These are phyloP conservation scores for Elephantulus edwardii DNA, from an alignment of 2,113 vertebrate species.

Conservation along the genomic window DNA sequence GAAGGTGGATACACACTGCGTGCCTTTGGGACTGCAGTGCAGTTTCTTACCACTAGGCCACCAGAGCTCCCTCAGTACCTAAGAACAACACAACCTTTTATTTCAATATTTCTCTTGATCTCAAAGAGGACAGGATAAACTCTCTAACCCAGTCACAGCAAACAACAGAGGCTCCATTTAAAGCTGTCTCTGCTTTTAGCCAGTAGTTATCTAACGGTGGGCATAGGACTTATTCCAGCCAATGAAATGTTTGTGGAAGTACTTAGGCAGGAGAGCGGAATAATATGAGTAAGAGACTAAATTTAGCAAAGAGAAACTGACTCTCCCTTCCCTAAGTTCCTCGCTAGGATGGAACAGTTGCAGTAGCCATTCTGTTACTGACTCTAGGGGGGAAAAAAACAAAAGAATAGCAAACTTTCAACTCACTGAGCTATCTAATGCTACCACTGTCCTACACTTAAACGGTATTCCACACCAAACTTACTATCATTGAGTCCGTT, in stretches of 20 bases:
- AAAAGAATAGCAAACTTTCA: background rate
- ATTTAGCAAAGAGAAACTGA: background rate
- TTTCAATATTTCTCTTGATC: background rate
- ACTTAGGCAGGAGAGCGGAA: background rate
- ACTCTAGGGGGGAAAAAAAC: background rate
- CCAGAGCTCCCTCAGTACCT: too few species aligned
- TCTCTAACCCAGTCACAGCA: background rate
- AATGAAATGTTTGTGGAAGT: background rate
- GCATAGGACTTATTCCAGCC: background rate
- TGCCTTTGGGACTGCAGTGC: too few species aligned
- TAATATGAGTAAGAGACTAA: background rate
- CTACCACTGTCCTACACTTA: background rate
- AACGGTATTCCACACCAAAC: background rate
- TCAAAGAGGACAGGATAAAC: background rate
- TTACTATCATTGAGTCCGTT: too few species aligned
- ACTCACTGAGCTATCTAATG: background rate
- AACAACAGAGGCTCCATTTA: background rate
- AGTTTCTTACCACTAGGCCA: too few species aligned
- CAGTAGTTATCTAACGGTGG: background rate
- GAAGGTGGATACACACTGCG: too few species aligned
- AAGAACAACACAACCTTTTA: slow-evolving; percentile 1
- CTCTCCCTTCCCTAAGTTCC: background rate
- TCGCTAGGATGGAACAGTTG: too few species aligned
- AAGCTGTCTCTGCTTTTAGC: background rate
- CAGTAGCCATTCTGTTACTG: background rate